These are phyloP conservation scores for Drosophila pandora DNA, from an alignment of 1,140 invertebrate species.

Conservation along the genomic window DNA sequence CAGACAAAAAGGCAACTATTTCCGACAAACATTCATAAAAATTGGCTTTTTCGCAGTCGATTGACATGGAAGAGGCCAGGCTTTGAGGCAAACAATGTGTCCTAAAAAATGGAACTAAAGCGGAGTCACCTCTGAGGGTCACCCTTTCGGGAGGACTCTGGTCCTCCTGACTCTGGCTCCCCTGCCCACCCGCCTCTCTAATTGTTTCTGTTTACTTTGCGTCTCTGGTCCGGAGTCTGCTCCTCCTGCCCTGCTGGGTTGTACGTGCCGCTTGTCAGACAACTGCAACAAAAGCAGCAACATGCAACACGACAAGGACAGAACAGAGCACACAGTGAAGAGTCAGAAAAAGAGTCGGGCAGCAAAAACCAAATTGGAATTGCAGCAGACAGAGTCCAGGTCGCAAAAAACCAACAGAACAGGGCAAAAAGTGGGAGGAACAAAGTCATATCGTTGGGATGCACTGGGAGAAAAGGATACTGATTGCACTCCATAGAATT, in stretches of 20 bases:
- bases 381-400: slow-evolving; percentile 11
- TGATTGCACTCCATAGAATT: too few species aligned
- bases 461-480: background rate
- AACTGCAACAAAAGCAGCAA: slow-evolving; percentile 33
- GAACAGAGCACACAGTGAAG: too few species aligned
- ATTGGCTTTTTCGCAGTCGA: background rate
- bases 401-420: background rate
- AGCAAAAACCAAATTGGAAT: slow-evolving; percentile 28
- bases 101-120: too few species aligned
- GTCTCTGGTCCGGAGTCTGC: too few species aligned
- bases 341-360: background rate
- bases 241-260: background rate
- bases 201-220: too few species aligned
- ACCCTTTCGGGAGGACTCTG: too few species aligned
- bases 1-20: background rate
- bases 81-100: too few species aligned
- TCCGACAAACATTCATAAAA: slow-evolving; percentile 1
- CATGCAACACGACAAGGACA: background rate
- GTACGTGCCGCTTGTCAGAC: slow-evolving; percentile 46
- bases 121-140: too few species aligned
- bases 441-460: background rate
- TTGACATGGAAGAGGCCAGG: too few species aligned
- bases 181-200: too few species aligned
- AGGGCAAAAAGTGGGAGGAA: background rate
- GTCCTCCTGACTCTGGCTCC: too few species aligned